These are phyloP conservation scores for Ophion obscuratus DNA, from an alignment of 2,888 invertebrate genomes.

Conservation along the genomic window DNA sequence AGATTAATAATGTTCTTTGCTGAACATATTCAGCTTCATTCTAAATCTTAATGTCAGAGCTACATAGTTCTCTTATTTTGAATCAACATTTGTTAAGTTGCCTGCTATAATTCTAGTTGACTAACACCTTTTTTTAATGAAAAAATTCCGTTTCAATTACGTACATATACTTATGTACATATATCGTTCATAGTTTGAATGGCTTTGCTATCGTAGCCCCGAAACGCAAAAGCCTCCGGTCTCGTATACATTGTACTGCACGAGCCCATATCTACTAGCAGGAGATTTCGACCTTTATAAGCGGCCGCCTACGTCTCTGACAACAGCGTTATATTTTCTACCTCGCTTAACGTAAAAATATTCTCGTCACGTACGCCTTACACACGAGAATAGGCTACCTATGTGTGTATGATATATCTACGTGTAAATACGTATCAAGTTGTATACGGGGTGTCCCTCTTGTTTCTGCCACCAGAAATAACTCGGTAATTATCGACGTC, in stretches of 20 bases:
- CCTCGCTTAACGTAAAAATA: constrained; percentile 54
- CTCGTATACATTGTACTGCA: constrained; percentile 17
- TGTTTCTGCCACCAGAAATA: too few relatives aligned
- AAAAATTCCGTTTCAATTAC: not conserved
- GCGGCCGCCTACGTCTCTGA: constrained; percentile 48
- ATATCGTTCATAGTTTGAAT: constrained; percentile 19
- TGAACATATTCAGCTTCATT: too few relatives aligned
- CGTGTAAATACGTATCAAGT: not conserved
- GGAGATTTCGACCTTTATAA: constrained; percentile 61
- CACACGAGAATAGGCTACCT: not conserved
- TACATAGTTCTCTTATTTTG: not conserved
- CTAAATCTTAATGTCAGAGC: too few relatives aligned
- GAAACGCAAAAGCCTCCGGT: constrained; percentile 35
- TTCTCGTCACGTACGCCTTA: constrained; percentile 52
- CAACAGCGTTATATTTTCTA: constrained; percentile 49
- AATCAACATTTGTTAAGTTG: not conserved
- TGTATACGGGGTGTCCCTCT: not conserved
- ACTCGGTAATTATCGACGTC: too few relatives aligned
- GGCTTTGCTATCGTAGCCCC: constrained; percentile 52
- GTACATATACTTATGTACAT: not conserved
- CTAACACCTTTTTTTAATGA: not conserved
- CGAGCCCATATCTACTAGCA: constrained; percentile 30
- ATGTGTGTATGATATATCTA: not conserved
- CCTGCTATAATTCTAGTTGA: not conserved
- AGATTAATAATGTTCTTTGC: too few relatives aligned